These are phyloP conservation scores for Protosalanx chinensis DNA, from an alignment of 2,797 vertebrate genomes.

Conservation along the genomic window DNA sequence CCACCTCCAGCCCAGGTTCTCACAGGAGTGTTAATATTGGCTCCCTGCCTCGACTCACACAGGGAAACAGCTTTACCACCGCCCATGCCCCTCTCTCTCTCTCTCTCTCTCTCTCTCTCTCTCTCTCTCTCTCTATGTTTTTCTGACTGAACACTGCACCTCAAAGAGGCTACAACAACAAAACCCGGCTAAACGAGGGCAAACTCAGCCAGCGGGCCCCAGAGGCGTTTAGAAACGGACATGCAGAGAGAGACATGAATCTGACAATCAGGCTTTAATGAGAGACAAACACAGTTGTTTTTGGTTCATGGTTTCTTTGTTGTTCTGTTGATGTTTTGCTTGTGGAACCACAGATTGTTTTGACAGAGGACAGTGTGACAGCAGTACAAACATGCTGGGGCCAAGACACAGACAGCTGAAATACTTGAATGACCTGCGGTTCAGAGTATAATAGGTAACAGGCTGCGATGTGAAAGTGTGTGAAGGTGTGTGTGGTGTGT, in stretches of 20 bases:
- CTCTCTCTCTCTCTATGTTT: background rate
- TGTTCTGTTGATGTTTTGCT: background rate
- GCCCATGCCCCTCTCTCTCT: too few species aligned
- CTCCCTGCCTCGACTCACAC: background rate
- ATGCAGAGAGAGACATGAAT: background rate
- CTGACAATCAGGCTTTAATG: conserved; percentile 7
- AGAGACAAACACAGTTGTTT: background rate
- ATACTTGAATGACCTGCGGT: conserved; percentile 3
- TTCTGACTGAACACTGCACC: background rate
- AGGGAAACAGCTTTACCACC: background rate
- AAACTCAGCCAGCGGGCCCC: background rate
- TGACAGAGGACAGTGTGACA: conserved; percentile 1
- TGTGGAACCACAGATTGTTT: background rate
- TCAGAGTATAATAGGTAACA: conserved; percentile 19
- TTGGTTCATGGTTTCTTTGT: background rate
- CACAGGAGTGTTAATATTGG: conserved; percentile 32
- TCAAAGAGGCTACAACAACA: background rate
- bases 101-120: too few species aligned
- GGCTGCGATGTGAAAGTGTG: background rate
- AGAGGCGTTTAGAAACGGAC: background rate
- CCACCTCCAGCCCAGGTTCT: conserved; percentile 50
- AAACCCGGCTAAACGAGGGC: background rate
- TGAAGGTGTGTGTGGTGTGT: conserved; percentile 17
- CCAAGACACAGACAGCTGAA: conserved; percentile 12
- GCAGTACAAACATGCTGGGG: conserved; percentile 7